Percentiles rank a stretch among this genome's conserved stretches.
Evolutionary conservation across 1,140 invertebrate species (phyloP).

Genomic region (Latrodectus geometricus): DNA sequence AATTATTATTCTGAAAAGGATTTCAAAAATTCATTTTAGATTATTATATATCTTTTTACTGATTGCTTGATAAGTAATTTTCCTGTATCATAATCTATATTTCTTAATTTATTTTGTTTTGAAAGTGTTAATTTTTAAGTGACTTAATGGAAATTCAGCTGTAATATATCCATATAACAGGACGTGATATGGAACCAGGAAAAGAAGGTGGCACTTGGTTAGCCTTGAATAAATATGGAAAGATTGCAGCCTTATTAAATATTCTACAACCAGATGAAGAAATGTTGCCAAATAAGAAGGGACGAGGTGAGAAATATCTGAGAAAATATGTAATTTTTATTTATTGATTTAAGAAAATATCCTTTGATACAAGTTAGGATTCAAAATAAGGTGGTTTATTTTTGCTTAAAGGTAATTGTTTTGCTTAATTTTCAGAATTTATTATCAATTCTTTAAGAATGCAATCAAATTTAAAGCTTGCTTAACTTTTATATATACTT

Average conservation of each 20-base stretch:
- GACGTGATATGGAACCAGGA: slow-evolving; percentile 77
- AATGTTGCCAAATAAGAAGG: slow-evolving; percentile 63
- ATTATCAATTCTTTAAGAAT: background rate
- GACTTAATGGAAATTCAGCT: too few relatives aligned
- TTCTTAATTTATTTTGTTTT: too few relatives aligned
- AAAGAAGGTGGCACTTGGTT: slow-evolving; percentile 84
- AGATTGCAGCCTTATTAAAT: slow-evolving; percentile 79
- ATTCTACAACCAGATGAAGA: slow-evolving; percentile 69
- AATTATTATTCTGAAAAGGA: too few relatives aligned
- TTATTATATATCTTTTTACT: too few relatives aligned
- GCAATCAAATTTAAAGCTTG: too few relatives aligned
- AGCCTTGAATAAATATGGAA: slow-evolving; percentile 74
- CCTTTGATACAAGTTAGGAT: background rate
- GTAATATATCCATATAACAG: slow-evolving; percentile 43
- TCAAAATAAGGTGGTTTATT: background rate
- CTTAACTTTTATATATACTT: too few relatives aligned
- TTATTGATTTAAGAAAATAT: background rate
- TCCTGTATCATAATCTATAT: too few relatives aligned
- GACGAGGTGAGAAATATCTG: slow-evolving; percentile 64
- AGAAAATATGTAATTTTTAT: background rate
- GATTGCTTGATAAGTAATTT: too few relatives aligned
- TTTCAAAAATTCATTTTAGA: too few relatives aligned
- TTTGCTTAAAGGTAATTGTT: background rate
- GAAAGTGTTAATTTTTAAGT: too few relatives aligned
- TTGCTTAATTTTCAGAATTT: background rate